phyloP scores from a whole-genome alignment of 2,113 vertebrate genomes.

The Leucosticte australis region DNA sequence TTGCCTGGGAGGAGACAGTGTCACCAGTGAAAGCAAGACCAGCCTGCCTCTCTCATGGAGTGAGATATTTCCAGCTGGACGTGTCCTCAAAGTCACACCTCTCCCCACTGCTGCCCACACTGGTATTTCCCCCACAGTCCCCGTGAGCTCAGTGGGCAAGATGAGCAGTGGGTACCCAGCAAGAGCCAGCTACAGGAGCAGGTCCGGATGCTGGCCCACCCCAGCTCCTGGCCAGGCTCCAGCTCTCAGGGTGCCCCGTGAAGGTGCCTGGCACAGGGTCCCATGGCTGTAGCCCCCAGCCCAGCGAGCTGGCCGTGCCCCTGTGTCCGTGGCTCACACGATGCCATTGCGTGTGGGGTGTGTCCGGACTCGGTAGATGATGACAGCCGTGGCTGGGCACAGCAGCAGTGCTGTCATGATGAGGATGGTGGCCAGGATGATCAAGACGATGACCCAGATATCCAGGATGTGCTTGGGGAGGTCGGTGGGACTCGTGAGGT shows the following conservation, averaged over 20 bases:
- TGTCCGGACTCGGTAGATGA: slow-evolving; percentile 79
- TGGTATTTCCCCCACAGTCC: background rate
- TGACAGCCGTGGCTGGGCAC: slow-evolving; percentile 74
- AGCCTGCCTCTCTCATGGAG: background rate
- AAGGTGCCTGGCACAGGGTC: background rate
- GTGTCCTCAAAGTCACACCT: fast-evolving
- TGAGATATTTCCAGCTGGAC: background rate
- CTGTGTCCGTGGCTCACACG: background rate
- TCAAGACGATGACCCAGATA: slow-evolving; percentile 80
- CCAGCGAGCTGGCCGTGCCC: fast-evolving
- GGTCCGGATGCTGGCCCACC: background rate
- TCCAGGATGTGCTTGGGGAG: slow-evolving; percentile 81
- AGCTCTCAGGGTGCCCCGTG: background rate
- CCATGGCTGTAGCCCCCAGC: background rate
- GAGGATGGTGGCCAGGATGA: slow-evolving; percentile 80
- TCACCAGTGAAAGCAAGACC: fast-evolving
- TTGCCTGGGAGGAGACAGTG: background rate
- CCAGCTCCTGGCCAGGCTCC: background rate
- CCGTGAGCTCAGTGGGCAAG: background rate
- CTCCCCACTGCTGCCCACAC: background rate
- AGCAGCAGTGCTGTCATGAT: slow-evolving; percentile 79
- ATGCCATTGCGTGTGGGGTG: slow-evolving; percentile 68
- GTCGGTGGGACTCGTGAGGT: background rate
- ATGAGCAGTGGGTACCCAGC: background rate
- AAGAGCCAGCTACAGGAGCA: background rate